Conservation (phyloP, 1,140 invertebrate species). For the Aphelinus certus region DNA sequence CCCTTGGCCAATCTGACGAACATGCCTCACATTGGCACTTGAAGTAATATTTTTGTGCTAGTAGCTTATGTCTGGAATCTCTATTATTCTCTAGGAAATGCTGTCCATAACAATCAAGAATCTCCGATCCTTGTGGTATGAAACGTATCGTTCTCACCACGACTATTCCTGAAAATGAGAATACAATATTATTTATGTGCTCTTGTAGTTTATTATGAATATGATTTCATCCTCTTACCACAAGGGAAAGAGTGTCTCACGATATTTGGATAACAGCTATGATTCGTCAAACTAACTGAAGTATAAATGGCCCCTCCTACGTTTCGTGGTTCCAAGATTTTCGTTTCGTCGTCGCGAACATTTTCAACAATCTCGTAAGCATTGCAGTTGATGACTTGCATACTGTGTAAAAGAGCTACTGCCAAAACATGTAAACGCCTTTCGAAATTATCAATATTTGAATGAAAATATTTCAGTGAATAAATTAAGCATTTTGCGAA, state of each 20-base stretch:
- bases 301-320: constrained; percentile 72
- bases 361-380: constrained; percentile 73
- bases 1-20: constrained; percentile 63
- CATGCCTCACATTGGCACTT: constrained; percentile 69
- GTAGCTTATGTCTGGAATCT: constrained; percentile 58
- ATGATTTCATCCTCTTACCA: constrained; percentile 44
- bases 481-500: constrained; percentile 65
- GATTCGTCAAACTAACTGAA: constrained; percentile 73
- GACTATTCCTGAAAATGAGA: constrained; percentile 56
- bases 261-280: constrained; percentile 70
- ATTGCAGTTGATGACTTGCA: constrained; percentile 72
- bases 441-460: constrained; percentile 37
- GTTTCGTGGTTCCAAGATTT: constrained; percentile 59
- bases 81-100: constrained; percentile 64
- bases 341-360: constrained; percentile 50
- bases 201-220: neutral
- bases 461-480: constrained; percentile 52
- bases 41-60: constrained; percentile 70
- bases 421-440: constrained; percentile 55
- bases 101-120: constrained; percentile 73
- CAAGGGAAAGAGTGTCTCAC: constrained; percentile 66
- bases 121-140: constrained; percentile 66
- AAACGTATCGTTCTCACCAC: constrained; percentile 66
- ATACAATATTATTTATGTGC: constrained; percentile 12
- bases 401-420: constrained; percentile 65